phyloP scores from a whole-genome alignment of 2,888 invertebrate species.

The Torymus tubicola region DNA sequence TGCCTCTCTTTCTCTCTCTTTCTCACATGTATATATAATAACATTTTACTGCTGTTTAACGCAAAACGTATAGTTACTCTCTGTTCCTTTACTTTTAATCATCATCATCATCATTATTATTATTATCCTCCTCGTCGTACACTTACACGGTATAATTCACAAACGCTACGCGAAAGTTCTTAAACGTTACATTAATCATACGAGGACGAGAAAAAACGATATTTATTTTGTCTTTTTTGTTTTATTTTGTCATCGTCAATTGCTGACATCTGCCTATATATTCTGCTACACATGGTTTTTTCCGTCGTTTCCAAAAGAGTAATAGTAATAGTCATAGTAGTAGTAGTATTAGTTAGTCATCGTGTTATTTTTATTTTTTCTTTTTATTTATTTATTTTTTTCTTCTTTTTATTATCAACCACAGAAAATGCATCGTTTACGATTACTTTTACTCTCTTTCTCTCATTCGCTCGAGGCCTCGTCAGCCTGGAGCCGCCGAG shows the following conservation, averaged over 20 bases:
- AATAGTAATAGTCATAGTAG: no score
- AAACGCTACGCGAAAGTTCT: slow-evolving; percentile 9
- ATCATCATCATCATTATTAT: not conserved
- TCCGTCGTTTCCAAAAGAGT: not conserved
- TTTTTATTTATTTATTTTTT: slow-evolving; percentile 18
- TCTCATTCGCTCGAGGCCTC: not conserved
- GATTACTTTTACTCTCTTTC: no score
- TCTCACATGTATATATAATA: no score
- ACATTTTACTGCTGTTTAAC: no score
- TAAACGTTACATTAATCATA: slow-evolving; percentile 16
- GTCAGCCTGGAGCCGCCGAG: not conserved
- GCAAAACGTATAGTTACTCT: no score
- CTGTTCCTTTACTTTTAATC: no score
- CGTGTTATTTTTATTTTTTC: not conserved
- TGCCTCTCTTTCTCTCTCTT: no score
- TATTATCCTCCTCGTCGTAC: slow-evolving; percentile 20
- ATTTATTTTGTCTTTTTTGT: not conserved
- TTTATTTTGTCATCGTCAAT: not conserved
- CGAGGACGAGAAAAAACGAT: slow-evolving; percentile 43
- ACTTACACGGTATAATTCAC: slow-evolving; percentile 12
- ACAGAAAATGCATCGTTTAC: slow-evolving; percentile 49
- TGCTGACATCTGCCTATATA: not conserved
- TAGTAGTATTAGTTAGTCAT: no score
- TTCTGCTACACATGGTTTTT: not conserved
- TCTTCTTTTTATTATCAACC: slow-evolving; percentile 49